phyloP scores from a whole-genome alignment of 2,113 vertebrate species.

The Ammodytes marinus region DNA sequence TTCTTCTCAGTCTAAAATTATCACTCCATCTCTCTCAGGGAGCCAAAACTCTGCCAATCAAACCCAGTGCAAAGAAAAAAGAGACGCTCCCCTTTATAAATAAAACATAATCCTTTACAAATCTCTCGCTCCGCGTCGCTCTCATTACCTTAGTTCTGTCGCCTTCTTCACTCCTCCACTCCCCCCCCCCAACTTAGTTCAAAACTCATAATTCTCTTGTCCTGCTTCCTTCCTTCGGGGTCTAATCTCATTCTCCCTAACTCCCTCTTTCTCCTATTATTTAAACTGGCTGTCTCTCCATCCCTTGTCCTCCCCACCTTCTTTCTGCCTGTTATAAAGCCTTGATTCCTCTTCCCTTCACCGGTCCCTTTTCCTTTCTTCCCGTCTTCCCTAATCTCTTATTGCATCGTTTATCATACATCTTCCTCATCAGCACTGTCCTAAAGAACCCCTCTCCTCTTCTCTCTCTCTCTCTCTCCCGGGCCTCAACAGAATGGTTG shows the following conservation, averaged over 20 bases:
- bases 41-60: conserved; percentile 78
- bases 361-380: conserved; percentile 21
- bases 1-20: conserved; percentile 77
- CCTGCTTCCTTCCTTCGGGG: conserved; percentile 1
- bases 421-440: conserved; percentile 57
- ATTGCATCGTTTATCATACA: conserved; percentile 63
- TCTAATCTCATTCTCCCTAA: conserved; percentile 70
- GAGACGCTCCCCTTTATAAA: conserved; percentile 75
- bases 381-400: conserved; percentile 59
- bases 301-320: conserved; percentile 57
- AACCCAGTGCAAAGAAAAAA: conserved; percentile 57
- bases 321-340: conserved; percentile 56
- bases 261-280: conserved; percentile 59
- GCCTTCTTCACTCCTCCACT: conserved; percentile 51
- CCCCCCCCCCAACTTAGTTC: conserved; percentile 29
- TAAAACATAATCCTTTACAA: conserved; percentile 84
- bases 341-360: conserved; percentile 53
- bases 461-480: conserved; percentile 41
- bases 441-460: conserved; percentile 46
- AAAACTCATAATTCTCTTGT: conserved; percentile 43
- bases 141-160: conserved; percentile 75
- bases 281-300: conserved; percentile 43
- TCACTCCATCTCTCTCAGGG: conserved; percentile 76
- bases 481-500: conserved; percentile 37
- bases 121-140: conserved; percentile 63